Evolutionary conservation across 2,888 invertebrate species (phyloP).

Genomic region (Epistrophella euchroma): DNA sequence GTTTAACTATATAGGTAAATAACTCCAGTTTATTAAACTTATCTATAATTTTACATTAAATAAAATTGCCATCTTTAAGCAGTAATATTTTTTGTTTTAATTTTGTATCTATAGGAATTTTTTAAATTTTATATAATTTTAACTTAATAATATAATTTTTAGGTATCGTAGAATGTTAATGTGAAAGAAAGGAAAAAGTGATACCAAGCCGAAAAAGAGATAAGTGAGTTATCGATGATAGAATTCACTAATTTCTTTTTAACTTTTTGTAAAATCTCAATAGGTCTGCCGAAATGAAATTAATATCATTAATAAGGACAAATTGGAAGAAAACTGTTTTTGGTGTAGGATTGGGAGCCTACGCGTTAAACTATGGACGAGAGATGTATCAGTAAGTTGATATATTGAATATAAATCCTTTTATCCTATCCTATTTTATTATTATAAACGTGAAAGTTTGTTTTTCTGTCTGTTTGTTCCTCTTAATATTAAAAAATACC

Average conservation of each 20-base stretch:
- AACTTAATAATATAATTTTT: not conserved
- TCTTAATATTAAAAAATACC: no score
- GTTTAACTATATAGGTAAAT: no score
- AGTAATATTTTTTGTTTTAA: no score
- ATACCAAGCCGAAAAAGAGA: not conserved
- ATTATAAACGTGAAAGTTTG: no score
- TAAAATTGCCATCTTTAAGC: no score
- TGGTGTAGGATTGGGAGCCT: constrained; percentile 87
- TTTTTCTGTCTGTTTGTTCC: no score
- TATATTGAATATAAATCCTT: no score
- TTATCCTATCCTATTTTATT: no score
- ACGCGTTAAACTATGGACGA: constrained; percentile 88
- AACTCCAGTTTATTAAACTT: no score
- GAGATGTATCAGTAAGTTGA: constrained; percentile 90
- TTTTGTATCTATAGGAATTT: no score
- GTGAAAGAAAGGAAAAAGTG: not conserved
- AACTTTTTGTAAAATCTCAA: not conserved
- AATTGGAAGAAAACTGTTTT: constrained; percentile 96
- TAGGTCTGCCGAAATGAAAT: not conserved
- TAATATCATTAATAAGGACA: constrained; percentile 77
- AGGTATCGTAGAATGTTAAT: not conserved
- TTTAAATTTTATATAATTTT: no score
- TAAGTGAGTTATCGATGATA: not conserved
- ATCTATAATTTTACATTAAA: no score
- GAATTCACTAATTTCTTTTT: not conserved